A percentile compares a stretch with the other conserved stretches of the same genome.
These are phyloP conservation scores for Porites rus DNA, from an alignment of 92 coral and sea anemone species.

Conservation along the genomic window DNA sequence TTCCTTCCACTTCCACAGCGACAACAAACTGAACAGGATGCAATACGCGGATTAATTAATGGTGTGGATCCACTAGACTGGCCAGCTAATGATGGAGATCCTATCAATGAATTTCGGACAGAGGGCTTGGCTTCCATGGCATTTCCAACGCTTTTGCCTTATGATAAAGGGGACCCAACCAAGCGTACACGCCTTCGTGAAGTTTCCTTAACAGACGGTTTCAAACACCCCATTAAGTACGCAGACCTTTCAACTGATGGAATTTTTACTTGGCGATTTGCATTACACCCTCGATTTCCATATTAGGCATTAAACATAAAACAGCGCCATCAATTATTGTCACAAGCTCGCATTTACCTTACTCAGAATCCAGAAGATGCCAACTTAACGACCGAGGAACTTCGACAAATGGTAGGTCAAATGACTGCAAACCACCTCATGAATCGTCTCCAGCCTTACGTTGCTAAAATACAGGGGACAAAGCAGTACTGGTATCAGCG, in stretches of 20 bases:
- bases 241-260: background rate
- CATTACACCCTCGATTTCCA: background rate
- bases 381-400: too few species aligned
- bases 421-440: too few species aligned
- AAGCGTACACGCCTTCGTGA: background rate
- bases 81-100: too few species aligned
- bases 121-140: constrained; percentile 49
- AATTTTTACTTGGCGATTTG: background rate
- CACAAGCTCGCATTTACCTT: too few species aligned
- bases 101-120: background rate
- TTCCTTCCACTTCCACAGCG: background rate
- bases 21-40: background rate
- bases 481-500: too few species aligned
- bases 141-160: constrained; percentile 54
- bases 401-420: too few species aligned
- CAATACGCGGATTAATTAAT: background rate
- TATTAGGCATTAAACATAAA: too few species aligned
- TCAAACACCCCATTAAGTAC: background rate
- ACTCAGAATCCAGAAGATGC: too few species aligned
- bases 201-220: background rate
- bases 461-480: too few species aligned
- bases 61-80: background rate
- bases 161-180: constrained; percentile 36
- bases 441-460: too few species aligned
- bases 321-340: too few species aligned